Base-by-base conservation (phyloP, 2,113 vertebrate genomes). In the Furnarius figulus region DNA sequence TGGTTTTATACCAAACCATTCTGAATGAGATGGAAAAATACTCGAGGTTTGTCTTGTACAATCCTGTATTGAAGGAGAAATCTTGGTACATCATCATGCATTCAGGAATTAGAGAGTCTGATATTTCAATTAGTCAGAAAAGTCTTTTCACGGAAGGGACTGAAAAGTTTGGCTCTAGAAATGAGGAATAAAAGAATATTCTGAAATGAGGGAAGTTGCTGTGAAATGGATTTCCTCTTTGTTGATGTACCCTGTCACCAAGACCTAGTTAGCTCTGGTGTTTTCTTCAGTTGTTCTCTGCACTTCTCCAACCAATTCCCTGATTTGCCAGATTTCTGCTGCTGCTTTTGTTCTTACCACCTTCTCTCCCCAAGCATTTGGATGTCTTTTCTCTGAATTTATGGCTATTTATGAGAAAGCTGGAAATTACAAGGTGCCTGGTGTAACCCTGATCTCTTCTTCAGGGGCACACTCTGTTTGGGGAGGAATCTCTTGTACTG, bases 121-220 rank as follows among this genome's bases (percentile, higher is more conserved):
- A 40, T 47, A 17, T 65, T 95, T 76, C 49, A 44, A 4, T 70
- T 8, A 4, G 31, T 39, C 10, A 56, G 44, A 55, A 68, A 14
- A 0, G n/a, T 30, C 2, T 5, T 56, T 58, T 65, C n/a, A 19
- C 31, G 8, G 5, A 30, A 62, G 11, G 1, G 1, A 21, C 65
- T 79, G n/a, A 58, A 30, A 90, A 58, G 6, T 67, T 80, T 59
- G 73, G 39, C 46, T 80, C 19, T 17, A 44, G 28, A 40, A 65
- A 28, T 22, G 15, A 62, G 50, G 25, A 66, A 25, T 24, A 15
- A 27, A 66, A 63, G 52, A 30, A 9, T 35, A 15, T 65, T 47
- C 22, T 62, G 74, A 50, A 62, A 31, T 33, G 35, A 24, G 7
- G 15, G 71, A 44, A 19, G 25, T 5, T 75, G 39, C 17, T 49